Evolutionary conservation across 2,797 vertebrate genomes (phyloP), one percentile per base, ranked within the genome.

Genomic region (Sylvilagus floridanus): DNA sequence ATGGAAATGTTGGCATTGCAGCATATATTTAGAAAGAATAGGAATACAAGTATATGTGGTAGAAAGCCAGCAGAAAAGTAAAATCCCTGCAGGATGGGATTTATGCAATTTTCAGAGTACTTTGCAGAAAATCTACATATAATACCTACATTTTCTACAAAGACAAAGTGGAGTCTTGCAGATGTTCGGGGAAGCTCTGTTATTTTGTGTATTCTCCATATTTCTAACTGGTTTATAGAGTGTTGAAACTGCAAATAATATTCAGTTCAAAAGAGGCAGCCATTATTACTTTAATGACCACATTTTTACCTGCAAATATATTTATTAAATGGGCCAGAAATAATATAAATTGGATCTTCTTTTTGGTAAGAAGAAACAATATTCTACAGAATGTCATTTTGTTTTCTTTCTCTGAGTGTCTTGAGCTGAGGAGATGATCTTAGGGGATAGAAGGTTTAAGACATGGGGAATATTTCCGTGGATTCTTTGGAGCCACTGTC

Each of bases 21-120:
- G 84, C 95, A 95, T 97, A 96, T 97, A 96, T 97, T 97, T 97
- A 95, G 83, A 52, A 26, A 60, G 86, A 21, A 47, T 83, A 76
- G 87, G 66, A 85, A 85, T 81, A 68, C 42, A 91, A 90, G 69
- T 84, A 37, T 72, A 69, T 84, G 37, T 72, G 77, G 94, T 78
- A 17, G 84, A 90, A 91, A 96, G 87, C 47, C 69, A 83, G 69
- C 35, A 81, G 95, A 88, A 95, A 96, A 93, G 87, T 79, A 35
- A 97, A 96, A 94, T 91, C 94, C 76, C 92, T 93, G 71, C 82
- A 96, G 89, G 87, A 88, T 97, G 84, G 89, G 71, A 97, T 97
- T 97, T 96, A 97, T 97, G 94, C 91, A 94, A 97, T 97, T 97
- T 96, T 95, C 94, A 92, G 77, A 75, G 32, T 5, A 3, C 77